Conservation (phyloP, 2,888 invertebrate species). For the Oligia latruncula region DNA sequence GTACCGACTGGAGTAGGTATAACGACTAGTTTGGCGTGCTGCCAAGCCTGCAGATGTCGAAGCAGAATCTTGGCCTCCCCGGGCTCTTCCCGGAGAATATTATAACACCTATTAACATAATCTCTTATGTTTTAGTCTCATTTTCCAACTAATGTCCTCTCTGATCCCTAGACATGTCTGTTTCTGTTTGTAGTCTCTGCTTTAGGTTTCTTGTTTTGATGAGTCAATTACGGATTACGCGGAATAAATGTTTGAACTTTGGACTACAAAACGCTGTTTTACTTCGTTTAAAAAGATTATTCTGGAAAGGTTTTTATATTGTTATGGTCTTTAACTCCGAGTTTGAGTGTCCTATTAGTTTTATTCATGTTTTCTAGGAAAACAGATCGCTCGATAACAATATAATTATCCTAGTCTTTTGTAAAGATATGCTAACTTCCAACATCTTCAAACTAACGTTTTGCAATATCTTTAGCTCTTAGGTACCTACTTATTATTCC, state of each 20-base stretch:
- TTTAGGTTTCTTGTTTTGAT: slow-evolving; percentile 44
- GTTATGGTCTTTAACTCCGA: neutral
- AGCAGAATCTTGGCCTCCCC: slow-evolving; percentile 71
- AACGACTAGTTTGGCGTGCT: slow-evolving; percentile 69
- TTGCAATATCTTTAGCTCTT: neutral
- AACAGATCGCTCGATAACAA: neutral
- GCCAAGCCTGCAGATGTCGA: slow-evolving; percentile 79
- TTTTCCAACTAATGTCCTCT: slow-evolving; percentile 69
- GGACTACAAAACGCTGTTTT: slow-evolving; percentile 5
- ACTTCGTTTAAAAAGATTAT: slow-evolving; percentile 5
- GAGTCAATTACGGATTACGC: slow-evolving; percentile 35
- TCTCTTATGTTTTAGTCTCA: slow-evolving; percentile 73
- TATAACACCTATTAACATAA: slow-evolving; percentile 79
- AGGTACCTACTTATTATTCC: neutral
- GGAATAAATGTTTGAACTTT: slow-evolving; percentile 27
- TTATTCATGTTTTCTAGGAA: neutral
- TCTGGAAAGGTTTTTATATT: slow-evolving; percentile 13
- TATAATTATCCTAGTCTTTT: neutral
- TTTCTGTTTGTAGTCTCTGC: slow-evolving; percentile 37
- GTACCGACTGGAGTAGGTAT: slow-evolving; percentile 63
- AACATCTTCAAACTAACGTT: neutral
- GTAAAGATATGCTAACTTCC: neutral
- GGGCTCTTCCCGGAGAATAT: slow-evolving; percentile 68
- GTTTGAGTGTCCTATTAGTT: neutral
- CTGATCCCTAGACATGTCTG: slow-evolving; percentile 58